Percentiles rank a stretch among this genome's conserved stretches.
These are phyloP conservation scores for Pygoscelis adeliae DNA, from an alignment of 2,113 vertebrate genomes.

Conservation along the genomic window DNA sequence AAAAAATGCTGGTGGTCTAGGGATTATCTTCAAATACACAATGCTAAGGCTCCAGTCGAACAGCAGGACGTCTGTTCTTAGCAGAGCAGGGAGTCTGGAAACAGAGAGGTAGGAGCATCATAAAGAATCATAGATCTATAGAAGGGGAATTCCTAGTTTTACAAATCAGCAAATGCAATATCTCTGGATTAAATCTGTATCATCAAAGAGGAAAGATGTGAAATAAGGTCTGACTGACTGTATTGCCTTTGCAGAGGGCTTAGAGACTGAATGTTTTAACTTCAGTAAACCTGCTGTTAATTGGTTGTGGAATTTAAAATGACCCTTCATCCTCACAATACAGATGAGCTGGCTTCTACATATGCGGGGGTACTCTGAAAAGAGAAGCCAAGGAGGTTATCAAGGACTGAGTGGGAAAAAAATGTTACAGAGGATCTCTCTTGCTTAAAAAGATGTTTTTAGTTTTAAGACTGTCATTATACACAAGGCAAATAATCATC, in stretches of 20 bases:
- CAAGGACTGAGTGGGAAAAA: neutral
- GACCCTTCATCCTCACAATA: neutral
- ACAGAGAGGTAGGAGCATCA: neutral
- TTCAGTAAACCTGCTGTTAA: neutral
- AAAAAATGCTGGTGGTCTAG: constrained; percentile 22
- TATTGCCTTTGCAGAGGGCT: neutral
- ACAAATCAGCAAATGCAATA: neutral
- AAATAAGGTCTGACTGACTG: neutral
- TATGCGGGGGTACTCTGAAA: neutral
- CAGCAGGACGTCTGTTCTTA: neutral
- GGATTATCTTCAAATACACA: constrained; percentile 47
- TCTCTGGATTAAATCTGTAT: neutral
- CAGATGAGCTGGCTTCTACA: neutral
- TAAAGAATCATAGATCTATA: neutral
- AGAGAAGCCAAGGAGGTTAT: neutral
- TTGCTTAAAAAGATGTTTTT: neutral
- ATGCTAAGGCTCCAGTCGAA: neutral
- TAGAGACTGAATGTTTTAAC: neutral
- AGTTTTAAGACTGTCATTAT: neutral
- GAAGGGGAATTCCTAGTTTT: neutral
- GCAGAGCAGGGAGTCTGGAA: neutral
- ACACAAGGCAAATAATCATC: neutral
- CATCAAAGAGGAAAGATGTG: neutral
- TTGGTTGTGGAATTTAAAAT: neutral
- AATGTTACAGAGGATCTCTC: neutral